Conservation (phyloP, 2,113 vertebrate genomes). For the Hippolais icterina region DNA sequence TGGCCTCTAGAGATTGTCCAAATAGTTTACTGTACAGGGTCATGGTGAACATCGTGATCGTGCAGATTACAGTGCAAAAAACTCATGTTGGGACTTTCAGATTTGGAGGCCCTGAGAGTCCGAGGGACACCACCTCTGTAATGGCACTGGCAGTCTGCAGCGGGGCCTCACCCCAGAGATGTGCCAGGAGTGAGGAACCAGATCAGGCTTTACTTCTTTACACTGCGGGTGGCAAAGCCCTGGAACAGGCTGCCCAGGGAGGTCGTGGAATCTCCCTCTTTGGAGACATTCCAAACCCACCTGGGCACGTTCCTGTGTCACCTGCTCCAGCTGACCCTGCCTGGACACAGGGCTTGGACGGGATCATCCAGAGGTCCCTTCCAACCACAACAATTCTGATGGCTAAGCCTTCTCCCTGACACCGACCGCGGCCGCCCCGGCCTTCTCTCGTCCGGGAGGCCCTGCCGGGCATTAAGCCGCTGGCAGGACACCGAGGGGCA, state of each 20-base stretch:
- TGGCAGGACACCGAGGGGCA: accelerated
- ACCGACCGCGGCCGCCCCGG: not conserved
- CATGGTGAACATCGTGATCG: accelerated
- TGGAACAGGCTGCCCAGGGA: not conserved
- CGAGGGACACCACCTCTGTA: accelerated
- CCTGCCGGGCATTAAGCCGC: not conserved
- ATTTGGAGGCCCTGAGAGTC: not conserved
- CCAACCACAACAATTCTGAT: not conserved
- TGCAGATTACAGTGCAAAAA: not conserved
- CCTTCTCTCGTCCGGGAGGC: not conserved
- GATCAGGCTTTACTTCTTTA: not conserved
- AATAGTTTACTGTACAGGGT: not conserved
- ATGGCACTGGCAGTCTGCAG: accelerated
- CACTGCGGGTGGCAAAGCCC: not conserved
- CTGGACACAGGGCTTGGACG: not conserved
- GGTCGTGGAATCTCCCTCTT: not conserved
- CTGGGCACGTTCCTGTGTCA: not conserved
- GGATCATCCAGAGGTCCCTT: not conserved
- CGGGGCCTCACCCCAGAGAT: not conserved
- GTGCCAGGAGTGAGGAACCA: not conserved
- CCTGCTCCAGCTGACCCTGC: not conserved
- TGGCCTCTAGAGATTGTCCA: not conserved
- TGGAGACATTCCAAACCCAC: not conserved
- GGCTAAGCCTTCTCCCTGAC: not conserved
- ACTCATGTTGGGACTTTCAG: not conserved